phyloP scores from a whole-genome alignment of 2,888 invertebrate genomes.

The Drosophila affinis region DNA sequence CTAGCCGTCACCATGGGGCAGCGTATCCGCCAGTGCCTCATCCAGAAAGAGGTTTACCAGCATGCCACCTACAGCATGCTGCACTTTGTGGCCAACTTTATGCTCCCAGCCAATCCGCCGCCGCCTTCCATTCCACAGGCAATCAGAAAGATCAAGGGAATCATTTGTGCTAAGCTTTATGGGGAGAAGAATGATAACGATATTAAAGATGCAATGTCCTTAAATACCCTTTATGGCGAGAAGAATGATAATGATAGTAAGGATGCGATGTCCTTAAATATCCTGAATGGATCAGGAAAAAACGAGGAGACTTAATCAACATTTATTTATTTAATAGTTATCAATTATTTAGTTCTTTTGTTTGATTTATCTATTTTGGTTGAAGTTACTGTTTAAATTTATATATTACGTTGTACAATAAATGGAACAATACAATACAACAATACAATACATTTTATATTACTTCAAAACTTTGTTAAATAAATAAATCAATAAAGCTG shows the following conservation, averaged over 20 bases:
- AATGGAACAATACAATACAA: neutral
- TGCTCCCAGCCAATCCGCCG: slow-evolving; percentile 74
- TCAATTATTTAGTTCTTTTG: neutral
- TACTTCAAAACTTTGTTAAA: neutral
- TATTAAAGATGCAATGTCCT: neutral
- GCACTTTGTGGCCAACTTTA: slow-evolving; percentile 75
- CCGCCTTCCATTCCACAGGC: slow-evolving; percentile 51
- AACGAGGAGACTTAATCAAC: neutral
- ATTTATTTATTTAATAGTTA: neutral
- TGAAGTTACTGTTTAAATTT: neutral
- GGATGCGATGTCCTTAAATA: neutral
- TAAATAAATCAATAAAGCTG: too few species aligned
- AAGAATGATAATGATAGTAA: neutral
- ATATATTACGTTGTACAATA: neutral
- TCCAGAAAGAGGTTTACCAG: slow-evolving; percentile 64
- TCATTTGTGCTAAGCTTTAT: slow-evolving; percentile 28
- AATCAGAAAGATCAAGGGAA: slow-evolving; percentile 47
- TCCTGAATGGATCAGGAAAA: neutral
- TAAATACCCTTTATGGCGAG: neutral
- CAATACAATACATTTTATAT: too few species aligned
- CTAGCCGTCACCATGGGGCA: slow-evolving; percentile 73
- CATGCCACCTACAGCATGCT: slow-evolving; percentile 69
- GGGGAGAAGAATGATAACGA: neutral
- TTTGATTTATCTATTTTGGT: neutral
- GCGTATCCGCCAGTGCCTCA: slow-evolving; percentile 70